Evolutionary conservation across 2,797 vertebrate species (phyloP).

Genomic region (Takifugu ocellatus): DNA sequence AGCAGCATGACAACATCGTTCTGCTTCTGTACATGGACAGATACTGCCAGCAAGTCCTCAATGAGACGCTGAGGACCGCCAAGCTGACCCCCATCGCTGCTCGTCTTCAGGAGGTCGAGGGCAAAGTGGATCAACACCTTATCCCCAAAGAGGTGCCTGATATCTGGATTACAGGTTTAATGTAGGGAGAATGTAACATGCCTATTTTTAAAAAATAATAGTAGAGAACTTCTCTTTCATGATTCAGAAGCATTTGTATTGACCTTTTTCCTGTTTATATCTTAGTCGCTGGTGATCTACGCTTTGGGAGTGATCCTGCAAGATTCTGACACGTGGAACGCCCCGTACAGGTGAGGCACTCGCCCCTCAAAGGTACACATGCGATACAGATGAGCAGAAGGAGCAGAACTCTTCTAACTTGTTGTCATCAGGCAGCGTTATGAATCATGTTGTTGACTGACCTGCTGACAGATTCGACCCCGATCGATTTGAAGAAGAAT

Average conservation of each 20-base stretch:
- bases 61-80: slow-evolving; percentile 90
- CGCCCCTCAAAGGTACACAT: too few relatives aligned
- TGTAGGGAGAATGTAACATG: too few relatives aligned
- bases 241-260: too few relatives aligned
- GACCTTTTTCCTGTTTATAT: background rate
- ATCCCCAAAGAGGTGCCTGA: slow-evolving; percentile 89
- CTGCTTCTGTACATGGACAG: slow-evolving; percentile 56
- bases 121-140: slow-evolving; percentile 86
- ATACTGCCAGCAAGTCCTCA: slow-evolving; percentile 91
- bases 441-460: background rate
- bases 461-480: slow-evolving; percentile 83
- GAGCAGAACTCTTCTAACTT: too few relatives aligned
- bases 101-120: slow-evolving; percentile 90
- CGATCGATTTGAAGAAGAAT: slow-evolving; percentile 87
- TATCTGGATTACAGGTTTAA: background rate
- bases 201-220: too few relatives aligned
- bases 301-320: slow-evolving; percentile 93
- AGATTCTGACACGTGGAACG: slow-evolving; percentile 85
- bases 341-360: slow-evolving; percentile 81
- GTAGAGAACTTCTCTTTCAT: too few relatives aligned
- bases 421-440: too few relatives aligned
- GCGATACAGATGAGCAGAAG: too few relatives aligned
- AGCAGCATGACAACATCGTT: background rate
- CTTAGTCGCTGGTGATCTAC: slow-evolving; percentile 91
- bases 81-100: slow-evolving; percentile 92